These are phyloP conservation scores for Anabas testudineus DNA, from an alignment of 2,797 vertebrate species.

Conservation along the genomic window DNA sequence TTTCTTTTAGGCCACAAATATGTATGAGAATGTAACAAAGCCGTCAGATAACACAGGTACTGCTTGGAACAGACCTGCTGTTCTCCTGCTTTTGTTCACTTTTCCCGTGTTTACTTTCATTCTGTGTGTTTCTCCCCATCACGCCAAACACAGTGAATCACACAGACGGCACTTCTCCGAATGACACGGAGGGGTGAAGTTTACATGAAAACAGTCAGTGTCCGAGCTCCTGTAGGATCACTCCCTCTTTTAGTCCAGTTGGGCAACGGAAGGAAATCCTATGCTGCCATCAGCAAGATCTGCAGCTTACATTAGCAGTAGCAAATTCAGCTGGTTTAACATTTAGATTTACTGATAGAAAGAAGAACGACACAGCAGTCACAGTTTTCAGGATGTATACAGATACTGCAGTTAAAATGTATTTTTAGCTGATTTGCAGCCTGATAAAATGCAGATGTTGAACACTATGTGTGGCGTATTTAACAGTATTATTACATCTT, in stretches of 20 bases:
- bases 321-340: constrained; percentile 9
- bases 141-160: constrained; percentile 1
- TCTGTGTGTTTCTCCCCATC: not conserved
- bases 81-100: constrained; percentile 10
- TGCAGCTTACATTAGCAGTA: constrained; percentile 11
- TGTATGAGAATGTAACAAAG: not conserved
- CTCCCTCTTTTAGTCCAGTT: constrained; percentile 29
- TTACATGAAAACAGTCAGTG: not conserved
- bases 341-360: not conserved
- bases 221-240: constrained; percentile 6
- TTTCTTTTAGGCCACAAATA: not conserved
- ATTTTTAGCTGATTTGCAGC: not conserved
- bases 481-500: not conserved
- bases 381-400: not conserved
- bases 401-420: not conserved
- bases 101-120: constrained; percentile 5
- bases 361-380: too few species aligned
- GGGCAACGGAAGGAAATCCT: constrained; percentile 65
- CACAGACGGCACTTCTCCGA: not conserved
- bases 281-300: constrained; percentile 61
- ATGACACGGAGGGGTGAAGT: not conserved
- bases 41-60: not conserved
- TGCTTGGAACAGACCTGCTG: not conserved
- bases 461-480: too few species aligned
- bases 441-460: too few species aligned